Percentiles rank a stretch among this genome's conserved stretches.
phyloP scores from a whole-genome alignment of 1,140 invertebrate genomes.

The Oncopeltus fasciatus region DNA sequence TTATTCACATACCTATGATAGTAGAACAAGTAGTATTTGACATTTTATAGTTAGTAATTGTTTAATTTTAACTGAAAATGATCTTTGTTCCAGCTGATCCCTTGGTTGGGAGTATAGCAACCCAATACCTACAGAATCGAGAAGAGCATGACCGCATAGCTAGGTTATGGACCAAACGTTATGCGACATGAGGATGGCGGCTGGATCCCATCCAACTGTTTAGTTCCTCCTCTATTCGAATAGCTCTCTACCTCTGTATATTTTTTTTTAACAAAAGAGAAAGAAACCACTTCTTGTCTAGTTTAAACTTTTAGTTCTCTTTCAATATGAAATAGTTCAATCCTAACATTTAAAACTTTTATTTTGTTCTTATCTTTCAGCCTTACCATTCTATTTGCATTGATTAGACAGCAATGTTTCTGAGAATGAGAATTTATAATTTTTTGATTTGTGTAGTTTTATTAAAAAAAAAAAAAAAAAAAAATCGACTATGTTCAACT shows the following conservation, averaged over 20 bases:
- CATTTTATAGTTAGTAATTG: not conserved
- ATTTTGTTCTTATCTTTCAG: too few relatives aligned
- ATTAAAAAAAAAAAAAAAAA: too few relatives aligned
- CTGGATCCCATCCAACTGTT: not conserved
- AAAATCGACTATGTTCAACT: too few relatives aligned
- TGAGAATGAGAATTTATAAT: too few relatives aligned
- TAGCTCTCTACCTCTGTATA: constrained; percentile 12
- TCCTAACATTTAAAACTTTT: too few relatives aligned
- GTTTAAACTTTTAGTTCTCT: too few relatives aligned
- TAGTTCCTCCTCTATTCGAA: constrained; percentile 5
- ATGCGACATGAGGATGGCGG: constrained; percentile 64
- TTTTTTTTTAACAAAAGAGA: not conserved
- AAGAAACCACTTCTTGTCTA: not conserved
- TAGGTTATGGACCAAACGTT: constrained; percentile 94
- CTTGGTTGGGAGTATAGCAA: constrained; percentile 92
- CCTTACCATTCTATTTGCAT: too few relatives aligned
- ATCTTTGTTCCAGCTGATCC: constrained; percentile 71
- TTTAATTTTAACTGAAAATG: not conserved
- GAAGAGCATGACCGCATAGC: constrained; percentile 96
- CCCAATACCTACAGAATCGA: constrained; percentile 91
- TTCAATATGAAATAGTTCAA: too few relatives aligned
- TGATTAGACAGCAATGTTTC: too few relatives aligned
- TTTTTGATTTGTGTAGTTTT: too few relatives aligned
- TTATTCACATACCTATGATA: not conserved
- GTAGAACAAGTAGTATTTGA: not conserved